A percentile compares a stretch with the other conserved stretches of the same genome.
Conservation (phyloP, 2,888 invertebrate genomes). For the Polylopha cassiicola region DNA sequence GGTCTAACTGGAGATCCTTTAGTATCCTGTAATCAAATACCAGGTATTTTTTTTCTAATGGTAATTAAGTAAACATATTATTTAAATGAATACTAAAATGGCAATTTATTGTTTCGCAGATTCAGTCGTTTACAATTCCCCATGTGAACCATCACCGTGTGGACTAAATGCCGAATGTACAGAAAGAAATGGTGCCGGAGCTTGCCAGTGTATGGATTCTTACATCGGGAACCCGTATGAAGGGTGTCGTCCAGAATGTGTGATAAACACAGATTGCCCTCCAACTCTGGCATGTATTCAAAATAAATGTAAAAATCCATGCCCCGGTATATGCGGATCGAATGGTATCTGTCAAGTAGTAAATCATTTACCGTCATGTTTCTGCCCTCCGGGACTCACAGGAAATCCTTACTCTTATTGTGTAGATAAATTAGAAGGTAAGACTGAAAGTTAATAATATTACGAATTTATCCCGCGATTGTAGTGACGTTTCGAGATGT, state of each 20-base stretch:
- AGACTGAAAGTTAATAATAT: slow-evolving; percentile 10
- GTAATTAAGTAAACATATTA: too few relatives aligned
- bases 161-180: slow-evolving; percentile 80
- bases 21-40: slow-evolving; percentile 56
- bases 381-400: slow-evolving; percentile 80
- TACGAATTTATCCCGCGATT: background rate
- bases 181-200: slow-evolving; percentile 80
- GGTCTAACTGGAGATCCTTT: slow-evolving; percentile 83
- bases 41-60: slow-evolving; percentile 42
- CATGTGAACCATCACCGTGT: slow-evolving; percentile 84
- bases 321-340: slow-evolving; percentile 84
- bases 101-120: slow-evolving; percentile 40
- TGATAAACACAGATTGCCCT: slow-evolving; percentile 87
- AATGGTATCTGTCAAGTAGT: slow-evolving; percentile 86
- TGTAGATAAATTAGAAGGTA: slow-evolving; percentile 61
- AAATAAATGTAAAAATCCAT: slow-evolving; percentile 87
- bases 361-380: slow-evolving; percentile 85
- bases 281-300: slow-evolving; percentile 84
- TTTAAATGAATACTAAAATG: background rate
- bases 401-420: slow-evolving; percentile 85
- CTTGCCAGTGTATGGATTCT: slow-evolving; percentile 82
- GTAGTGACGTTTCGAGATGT: too few relatives aligned
- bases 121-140: slow-evolving; percentile 62
- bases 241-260: slow-evolving; percentile 89
- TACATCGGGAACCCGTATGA: slow-evolving; percentile 71